These are phyloP conservation scores for Dendrophyllia cribrosa DNA, from an alignment of 64 coral and sea anemone genomes.

Conservation along the genomic window DNA sequence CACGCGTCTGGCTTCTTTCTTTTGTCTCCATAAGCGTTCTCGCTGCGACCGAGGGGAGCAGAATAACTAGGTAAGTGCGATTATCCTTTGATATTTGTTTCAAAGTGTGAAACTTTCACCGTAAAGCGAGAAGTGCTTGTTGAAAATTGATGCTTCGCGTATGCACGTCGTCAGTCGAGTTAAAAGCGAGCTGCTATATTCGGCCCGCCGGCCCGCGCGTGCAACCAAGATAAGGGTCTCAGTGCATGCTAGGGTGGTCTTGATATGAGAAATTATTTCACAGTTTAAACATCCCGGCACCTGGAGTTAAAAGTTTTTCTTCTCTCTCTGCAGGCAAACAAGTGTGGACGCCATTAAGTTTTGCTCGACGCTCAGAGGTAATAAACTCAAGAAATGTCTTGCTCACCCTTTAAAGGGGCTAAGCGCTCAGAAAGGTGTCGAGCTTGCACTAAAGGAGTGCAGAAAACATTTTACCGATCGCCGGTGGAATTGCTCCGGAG, in stretches of 20 bases:
- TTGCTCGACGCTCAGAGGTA: conserved; percentile 80
- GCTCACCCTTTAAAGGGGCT: conserved; percentile 33
- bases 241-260: neutral
- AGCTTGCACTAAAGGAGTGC: conserved; percentile 77
- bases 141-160: neutral
- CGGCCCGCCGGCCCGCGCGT: neutral
- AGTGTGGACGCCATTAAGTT: conserved; percentile 67
- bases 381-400: conserved; percentile 66
- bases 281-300: neutral
- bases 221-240: neutral
- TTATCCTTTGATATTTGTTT: conserved; percentile 19
- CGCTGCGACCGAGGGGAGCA: neutral
- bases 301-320: neutral
- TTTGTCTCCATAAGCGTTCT: neutral
- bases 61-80: conserved; percentile 1
- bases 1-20: neutral
- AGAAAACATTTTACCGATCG: conserved; percentile 76
- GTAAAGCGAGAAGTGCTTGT: conserved; percentile 6
- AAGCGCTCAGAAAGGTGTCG: conserved; percentile 74
- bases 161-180: neutral
- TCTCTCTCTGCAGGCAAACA: conserved; percentile 56
- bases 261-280: neutral
- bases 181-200: neutral
- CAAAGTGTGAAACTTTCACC: conserved; percentile 24
- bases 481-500: conserved; percentile 88